phyloP scores from a whole-genome alignment of 2,113 vertebrate species.

The Theristicus caerulescens region DNA sequence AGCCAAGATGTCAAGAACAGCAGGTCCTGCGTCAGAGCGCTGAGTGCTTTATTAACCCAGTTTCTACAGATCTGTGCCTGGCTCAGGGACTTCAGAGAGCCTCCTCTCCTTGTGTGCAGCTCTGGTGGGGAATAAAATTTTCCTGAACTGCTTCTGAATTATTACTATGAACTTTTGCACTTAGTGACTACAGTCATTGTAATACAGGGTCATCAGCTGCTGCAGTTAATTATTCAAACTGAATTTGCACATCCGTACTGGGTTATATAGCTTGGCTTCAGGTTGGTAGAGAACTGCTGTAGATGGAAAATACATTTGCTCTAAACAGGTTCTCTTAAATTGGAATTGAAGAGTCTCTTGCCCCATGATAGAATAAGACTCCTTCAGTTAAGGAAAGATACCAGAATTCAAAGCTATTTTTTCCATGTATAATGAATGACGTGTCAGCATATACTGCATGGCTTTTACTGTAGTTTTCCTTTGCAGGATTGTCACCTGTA shows the following conservation, averaged over 20 bases:
- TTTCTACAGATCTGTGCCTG: background rate
- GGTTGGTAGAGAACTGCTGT: background rate
- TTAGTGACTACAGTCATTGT: background rate
- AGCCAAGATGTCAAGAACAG: background rate
- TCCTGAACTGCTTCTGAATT: background rate
- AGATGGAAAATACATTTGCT: background rate
- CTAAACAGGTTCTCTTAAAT: background rate
- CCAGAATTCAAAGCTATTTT: background rate
- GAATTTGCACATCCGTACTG: background rate
- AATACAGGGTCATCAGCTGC: background rate
- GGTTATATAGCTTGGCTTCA: background rate
- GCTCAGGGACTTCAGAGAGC: background rate
- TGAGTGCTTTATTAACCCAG: background rate
- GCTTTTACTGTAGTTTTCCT: background rate
- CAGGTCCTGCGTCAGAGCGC: background rate
- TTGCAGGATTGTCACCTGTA: background rate
- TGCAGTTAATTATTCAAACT: conserved; percentile 18
- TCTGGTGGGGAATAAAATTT: background rate
- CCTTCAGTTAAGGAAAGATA: background rate
- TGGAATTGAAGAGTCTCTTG: background rate
- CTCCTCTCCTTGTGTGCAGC: background rate
- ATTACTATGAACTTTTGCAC: background rate
- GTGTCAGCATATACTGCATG: background rate
- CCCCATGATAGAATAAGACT: background rate
- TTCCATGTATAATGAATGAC: background rate